These are phyloP conservation scores for Halictus ligatus DNA, from an alignment of 2,888 invertebrate genomes.

Conservation along the genomic window DNA sequence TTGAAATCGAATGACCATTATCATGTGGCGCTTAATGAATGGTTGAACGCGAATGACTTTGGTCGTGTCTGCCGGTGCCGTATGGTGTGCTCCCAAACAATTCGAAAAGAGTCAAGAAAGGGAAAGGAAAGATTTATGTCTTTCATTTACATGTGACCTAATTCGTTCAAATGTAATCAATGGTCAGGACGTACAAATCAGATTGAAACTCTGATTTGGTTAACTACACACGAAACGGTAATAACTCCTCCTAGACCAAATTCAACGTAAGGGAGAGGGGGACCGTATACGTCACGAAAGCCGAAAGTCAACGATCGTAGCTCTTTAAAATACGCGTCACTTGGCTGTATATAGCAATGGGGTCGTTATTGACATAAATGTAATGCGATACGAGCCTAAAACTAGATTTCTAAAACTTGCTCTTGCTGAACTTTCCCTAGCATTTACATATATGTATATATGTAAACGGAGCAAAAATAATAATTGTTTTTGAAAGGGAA, in stretches of 20 bases:
- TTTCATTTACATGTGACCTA: constrained; percentile 77
- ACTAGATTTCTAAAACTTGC: not conserved
- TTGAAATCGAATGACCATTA: constrained; percentile 10
- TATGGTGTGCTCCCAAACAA: constrained; percentile 47
- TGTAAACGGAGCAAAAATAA: too few relatives aligned
- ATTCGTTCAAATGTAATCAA: constrained; percentile 73
- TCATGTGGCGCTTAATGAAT: not conserved
- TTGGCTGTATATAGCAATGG: constrained; percentile 36
- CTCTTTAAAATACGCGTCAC: constrained; percentile 63
- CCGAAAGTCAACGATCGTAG: constrained; percentile 69
- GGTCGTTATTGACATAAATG: constrained; percentile 25
- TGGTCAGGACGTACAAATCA: constrained; percentile 72
- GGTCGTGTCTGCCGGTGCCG: constrained; percentile 41
- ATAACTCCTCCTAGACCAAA: constrained; percentile 69
- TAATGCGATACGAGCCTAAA: not conserved
- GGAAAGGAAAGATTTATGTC: constrained; percentile 68
- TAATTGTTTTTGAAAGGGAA: too few relatives aligned
- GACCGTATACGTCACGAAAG: constrained; percentile 67
- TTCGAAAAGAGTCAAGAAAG: constrained; percentile 54
- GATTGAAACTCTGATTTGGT: constrained; percentile 73
- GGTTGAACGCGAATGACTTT: constrained; percentile 23
- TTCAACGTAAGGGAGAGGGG: constrained; percentile 66
- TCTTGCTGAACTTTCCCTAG: not conserved
- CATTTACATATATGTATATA: not conserved
- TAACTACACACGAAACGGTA: constrained; percentile 74